These are phyloP conservation scores for Holothuria leucospilota DNA, from an alignment of 53 echinoderm and acorn worm species.

Conservation along the genomic window DNA sequence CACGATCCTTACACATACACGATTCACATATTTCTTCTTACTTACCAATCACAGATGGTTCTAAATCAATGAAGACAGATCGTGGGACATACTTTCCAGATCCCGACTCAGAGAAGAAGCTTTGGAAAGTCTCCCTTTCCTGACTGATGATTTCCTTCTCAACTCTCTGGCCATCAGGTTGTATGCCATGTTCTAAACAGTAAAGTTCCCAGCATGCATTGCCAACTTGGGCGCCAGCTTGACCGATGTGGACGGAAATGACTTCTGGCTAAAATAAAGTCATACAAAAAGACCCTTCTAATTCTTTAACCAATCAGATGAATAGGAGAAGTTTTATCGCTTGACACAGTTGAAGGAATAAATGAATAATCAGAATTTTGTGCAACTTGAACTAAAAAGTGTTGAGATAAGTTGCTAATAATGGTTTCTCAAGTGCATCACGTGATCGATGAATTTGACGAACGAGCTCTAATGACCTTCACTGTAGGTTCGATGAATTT, in stretches of 20 bases:
- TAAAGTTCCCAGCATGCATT: slow-evolving; percentile 66
- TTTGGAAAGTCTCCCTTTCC: slow-evolving; percentile 59
- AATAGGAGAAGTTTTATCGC: too few relatives aligned
- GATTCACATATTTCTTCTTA: too few relatives aligned
- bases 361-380: too few relatives aligned
- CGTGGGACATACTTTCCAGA: slow-evolving; percentile 56
- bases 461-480: too few relatives aligned
- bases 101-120: slow-evolving; percentile 71
- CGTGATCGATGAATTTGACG: too few relatives aligned
- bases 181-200: slow-evolving; percentile 52
- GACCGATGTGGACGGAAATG: slow-evolving; percentile 48
- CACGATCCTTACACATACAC: too few relatives aligned
- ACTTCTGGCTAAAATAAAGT: slow-evolving; percentile 55
- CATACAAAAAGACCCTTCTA: not conserved
- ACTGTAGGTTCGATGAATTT: too few relatives aligned
- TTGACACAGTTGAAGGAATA: too few relatives aligned
- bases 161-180: slow-evolving; percentile 55
- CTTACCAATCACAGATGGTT: slow-evolving; percentile 68
- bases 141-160: slow-evolving; percentile 31
- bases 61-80: slow-evolving; percentile 67
- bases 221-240: slow-evolving; percentile 57
- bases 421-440: too few relatives aligned
- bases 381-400: too few relatives aligned
- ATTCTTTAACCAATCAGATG: too few relatives aligned
- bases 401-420: too few relatives aligned